Evolutionary conservation across 2,888 invertebrate species (phyloP), one percentile per base, ranked within the genome.

Genomic region (Zhuqinia jingwanae): DNA sequence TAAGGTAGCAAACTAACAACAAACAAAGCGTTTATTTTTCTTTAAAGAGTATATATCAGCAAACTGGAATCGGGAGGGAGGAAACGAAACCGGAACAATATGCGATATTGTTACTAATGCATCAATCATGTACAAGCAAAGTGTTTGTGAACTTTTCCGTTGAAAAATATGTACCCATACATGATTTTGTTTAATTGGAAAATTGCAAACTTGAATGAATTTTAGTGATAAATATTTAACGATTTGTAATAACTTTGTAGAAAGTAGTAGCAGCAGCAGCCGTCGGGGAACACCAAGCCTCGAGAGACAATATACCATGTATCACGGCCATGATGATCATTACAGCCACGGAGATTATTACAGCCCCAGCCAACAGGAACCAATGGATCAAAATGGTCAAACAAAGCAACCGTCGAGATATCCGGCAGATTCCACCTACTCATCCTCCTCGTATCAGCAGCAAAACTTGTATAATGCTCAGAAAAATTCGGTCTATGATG

Each of bases 231-330:
- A 13, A 68, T 36, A 65, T 15, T 68, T 20, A 8, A 36, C 36
- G 17, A 22, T 22, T 75, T 76, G 30, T 58, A 25, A 47, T 82
- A 75, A 53, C 75, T 50, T 70, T 78, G 1, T 75, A 91, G 91
- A 90, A 87, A 87, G 83, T 83, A 85, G 84, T 85, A 86, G 86
- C 77, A 87, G 83, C 81, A 85, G 84, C 85, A 86, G 86, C 77
- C 85, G 90, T 65, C 83, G 90, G 58, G 87, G 87, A 76, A 87
- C 89, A 25, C 96, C 96, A 87, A 96, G 96, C 92, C 93, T 96
- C 91, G 96, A 96, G 92, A 94, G 96, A 91, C 96, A 96, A 93
- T 95, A 95, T 88, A 96, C 96, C 60, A 92, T 96, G 91, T 96
- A 96, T 91, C 96, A 96, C 92, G 96, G 96, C 75, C 89, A 85